These are phyloP conservation scores for Polypedilum vanderplanki DNA, from an alignment of 1,140 invertebrate species.

Conservation along the genomic window DNA sequence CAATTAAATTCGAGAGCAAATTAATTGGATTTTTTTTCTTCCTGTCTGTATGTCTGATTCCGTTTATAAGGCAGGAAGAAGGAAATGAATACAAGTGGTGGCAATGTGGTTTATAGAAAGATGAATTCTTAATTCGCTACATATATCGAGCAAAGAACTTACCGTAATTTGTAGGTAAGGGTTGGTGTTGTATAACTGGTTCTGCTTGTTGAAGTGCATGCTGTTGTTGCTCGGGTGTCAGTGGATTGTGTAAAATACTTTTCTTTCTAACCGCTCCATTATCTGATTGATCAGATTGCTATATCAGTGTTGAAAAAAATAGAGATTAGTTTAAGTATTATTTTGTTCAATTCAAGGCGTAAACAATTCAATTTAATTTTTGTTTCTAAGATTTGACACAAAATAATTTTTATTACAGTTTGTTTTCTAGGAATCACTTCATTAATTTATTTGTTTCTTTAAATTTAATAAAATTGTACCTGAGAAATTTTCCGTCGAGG, in stretches of 20 bases:
- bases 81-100: neutral
- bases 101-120: neutral
- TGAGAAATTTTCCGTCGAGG: slow-evolving; percentile 43
- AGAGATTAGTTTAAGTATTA: neutral
- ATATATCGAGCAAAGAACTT: neutral
- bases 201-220: slow-evolving; percentile 10
- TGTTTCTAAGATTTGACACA: no score
- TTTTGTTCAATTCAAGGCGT: no score
- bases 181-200: neutral
- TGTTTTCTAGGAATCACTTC: no score
- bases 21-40: slow-evolving; percentile 25
- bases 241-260: slow-evolving; percentile 39
- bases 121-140: neutral
- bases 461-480: slow-evolving; percentile 32
- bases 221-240: slow-evolving; percentile 1
- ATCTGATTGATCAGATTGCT: slow-evolving; percentile 39
- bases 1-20: slow-evolving; percentile 26
- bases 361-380: no score
- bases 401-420: no score
- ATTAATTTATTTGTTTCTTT: no score
- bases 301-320: neutral
- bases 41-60: neutral
- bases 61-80: no score
- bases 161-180: neutral
- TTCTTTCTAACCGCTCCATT: slow-evolving; percentile 54